phyloP scores from a whole-genome alignment of 2,888 invertebrate genomes.

The Parasteatoda lunata region DNA sequence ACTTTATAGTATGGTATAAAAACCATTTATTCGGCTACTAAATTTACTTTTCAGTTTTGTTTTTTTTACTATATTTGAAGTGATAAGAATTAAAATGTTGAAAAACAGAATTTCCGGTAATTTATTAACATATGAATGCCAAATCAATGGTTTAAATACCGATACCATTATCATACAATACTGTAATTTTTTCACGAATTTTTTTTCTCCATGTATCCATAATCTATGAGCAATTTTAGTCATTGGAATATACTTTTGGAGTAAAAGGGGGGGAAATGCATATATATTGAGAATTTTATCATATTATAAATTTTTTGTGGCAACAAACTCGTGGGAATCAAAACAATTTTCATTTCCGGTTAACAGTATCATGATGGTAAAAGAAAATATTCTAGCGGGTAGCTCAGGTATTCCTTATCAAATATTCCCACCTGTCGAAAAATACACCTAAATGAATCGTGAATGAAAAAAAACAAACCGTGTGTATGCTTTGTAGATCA shows the following conservation, averaged over 20 bases:
- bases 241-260: neutral
- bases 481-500: neutral
- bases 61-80: too few species aligned
- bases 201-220: neutral
- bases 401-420: conserved; percentile 22
- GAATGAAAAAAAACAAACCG: conserved; percentile 8
- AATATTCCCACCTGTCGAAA: conserved; percentile 39
- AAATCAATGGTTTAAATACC: too few species aligned
- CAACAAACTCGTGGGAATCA: neutral
- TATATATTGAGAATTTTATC: neutral
- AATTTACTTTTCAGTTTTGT: too few species aligned
- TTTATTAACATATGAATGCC: too few species aligned
- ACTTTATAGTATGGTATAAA: too few species aligned
- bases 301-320: too few species aligned
- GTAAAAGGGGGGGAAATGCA: neutral
- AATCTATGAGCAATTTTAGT: neutral
- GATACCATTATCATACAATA: too few species aligned
- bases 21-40: too few species aligned
- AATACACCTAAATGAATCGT: conserved; percentile 6
- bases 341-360: conserved; percentile 6
- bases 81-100: too few species aligned
- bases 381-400: neutral
- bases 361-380: conserved; percentile 4
- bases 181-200: neutral
- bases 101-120: too few species aligned